phyloP scores from a whole-genome alignment of 2,888 invertebrate species.

The Diaphora mendica region DNA sequence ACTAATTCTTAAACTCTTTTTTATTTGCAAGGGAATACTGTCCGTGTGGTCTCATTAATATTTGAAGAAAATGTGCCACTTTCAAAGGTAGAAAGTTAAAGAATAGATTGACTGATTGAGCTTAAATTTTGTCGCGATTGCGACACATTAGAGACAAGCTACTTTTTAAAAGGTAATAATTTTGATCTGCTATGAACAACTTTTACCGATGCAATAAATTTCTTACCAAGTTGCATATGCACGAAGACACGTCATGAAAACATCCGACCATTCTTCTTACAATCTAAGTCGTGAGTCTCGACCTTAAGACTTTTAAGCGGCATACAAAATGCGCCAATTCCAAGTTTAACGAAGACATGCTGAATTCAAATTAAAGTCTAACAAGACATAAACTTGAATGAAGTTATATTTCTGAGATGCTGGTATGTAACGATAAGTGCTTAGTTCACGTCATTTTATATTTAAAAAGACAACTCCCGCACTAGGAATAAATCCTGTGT shows the following conservation, averaged over 20 bases:
- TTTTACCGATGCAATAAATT: too few relatives aligned
- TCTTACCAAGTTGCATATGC: background rate
- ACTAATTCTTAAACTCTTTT: too few relatives aligned
- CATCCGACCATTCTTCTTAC: background rate
- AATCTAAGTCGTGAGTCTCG: background rate
- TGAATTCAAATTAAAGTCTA: slow-evolving; percentile 48
- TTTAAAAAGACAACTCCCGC: too few relatives aligned
- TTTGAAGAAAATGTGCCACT: too few relatives aligned
- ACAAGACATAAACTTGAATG: slow-evolving; percentile 38
- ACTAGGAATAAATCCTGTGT: too few relatives aligned
- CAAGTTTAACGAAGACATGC: slow-evolving; percentile 49
- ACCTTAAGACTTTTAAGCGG: slow-evolving; percentile 34
- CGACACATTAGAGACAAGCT: background rate
- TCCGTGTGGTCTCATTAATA: too few relatives aligned
- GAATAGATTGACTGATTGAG: too few relatives aligned
- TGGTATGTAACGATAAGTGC: slow-evolving; percentile 1
- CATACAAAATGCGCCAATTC: slow-evolving; percentile 44
- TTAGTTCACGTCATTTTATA: background rate
- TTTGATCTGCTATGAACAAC: background rate
- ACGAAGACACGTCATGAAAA: background rate
- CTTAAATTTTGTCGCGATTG: too few relatives aligned
- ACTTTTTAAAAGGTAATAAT: background rate
- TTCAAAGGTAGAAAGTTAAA: too few relatives aligned
- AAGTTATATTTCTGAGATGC: slow-evolving; percentile 23
- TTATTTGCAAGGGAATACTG: too few relatives aligned